Base-by-base conservation (phyloP, 1,140 invertebrate species). In the Ips nitidus region DNA sequence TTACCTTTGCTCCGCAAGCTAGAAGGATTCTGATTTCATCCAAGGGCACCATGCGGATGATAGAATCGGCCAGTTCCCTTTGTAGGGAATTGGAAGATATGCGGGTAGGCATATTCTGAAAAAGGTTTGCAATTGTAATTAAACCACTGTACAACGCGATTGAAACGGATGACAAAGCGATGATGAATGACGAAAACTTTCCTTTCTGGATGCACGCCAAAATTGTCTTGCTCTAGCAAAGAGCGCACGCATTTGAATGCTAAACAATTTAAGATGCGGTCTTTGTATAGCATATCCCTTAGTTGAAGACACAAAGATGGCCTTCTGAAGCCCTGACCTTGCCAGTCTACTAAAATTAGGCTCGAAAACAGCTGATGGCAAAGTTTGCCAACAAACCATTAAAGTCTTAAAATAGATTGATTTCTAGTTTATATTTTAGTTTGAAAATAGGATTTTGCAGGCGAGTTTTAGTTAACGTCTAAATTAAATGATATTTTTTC, bases 1-100 rank as follows among this genome's bases (percentile, higher is more conserved):
- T 85, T 70, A 90, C 89, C 81, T 93, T 93, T 8, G 93, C 93
- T 38, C 93, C 93, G 79, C 91, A 93, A 2, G 92, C 91, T 52
- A 94, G 79, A 1, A 94, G 83, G 63, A 94, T 94, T 45, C 92
- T 83, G 39, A 97, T 90, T 75, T 97, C 94, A 75, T 94, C 92
- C 66, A 95, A 77, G 1, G 93, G 86, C 52, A 93, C 92, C 84
- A 94, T 89, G 45, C 92, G 87, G 58, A 94, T 94, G 77, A 97
- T 95, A 73, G 91, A 90, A 81, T 97, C 94, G 0, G 93, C 94
- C 61, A 97, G 82, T 79, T 95, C 91, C 68, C 94, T 85, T 83
- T 95, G 93, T 56, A 94, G 83, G 38, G 90, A 88, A 80, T 91
- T 91, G 1, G 83, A 78, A 71, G 88, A 87, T 80, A 89, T 89